Base-by-base conservation (phyloP, 2,797 vertebrate genomes). In the Trichosurus vulpecula region DNA sequence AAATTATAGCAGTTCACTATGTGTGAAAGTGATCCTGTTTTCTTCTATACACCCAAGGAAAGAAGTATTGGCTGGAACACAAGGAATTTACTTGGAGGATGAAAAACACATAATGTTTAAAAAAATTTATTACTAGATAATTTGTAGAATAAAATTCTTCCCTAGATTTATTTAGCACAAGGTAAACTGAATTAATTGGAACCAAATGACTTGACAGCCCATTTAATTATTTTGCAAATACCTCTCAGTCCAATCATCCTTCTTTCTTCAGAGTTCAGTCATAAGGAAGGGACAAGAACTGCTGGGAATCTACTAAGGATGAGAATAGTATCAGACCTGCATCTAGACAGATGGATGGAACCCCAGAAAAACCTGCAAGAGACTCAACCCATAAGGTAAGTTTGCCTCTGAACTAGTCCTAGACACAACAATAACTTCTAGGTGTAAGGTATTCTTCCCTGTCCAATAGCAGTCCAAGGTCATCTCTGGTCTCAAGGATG, bases 31-130 rank as follows among this genome's bases (percentile, higher is more conserved):
- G 41, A 56, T 54, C 95, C n/a, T 91, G 41, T 12, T 92, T 95
- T 89, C 92, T 51, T 74, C 66, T 41, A 14, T 41, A 52, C 27
- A 74, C 52, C 91, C 92, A 52, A 92, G 56, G 51, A 92, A 93
- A 92, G 14, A 53, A 52, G 90, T 55, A 91, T 52, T 47, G 13
- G 90, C 4, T 52, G 25, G 89, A 97, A 81, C 31, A 35, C 55
- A 96, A 92, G 93, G 4, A 92, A 95, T 52, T 6, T 54, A 25
- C 92, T 54, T 57, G 93, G 51, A 74, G 16, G 2, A 55, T 92
- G 51, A 94, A 94, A 54, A 56, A n/a, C 2, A 51, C 2, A 52
- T 4, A 35, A 31, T 61, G 22, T 91, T 94, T 56, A 74, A 95
- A 94, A 52, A 90, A 30, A 8, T 91, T 29, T 30, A 30, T 94